Conservation (phyloP, 35 echinoderm and acorn worm species). For the Stichopus chloronotus region DNA sequence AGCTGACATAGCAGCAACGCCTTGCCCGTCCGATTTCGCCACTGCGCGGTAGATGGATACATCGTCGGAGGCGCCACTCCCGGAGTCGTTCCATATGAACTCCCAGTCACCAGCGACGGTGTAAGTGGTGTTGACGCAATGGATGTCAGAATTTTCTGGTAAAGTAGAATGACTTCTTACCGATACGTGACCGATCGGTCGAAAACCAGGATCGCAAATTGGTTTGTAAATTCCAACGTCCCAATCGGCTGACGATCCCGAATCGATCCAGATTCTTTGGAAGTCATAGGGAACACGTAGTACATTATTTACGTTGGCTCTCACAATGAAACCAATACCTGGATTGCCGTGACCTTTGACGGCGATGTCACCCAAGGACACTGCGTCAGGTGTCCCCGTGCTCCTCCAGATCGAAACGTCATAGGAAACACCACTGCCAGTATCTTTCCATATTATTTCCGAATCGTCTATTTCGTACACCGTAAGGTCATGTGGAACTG, state of each 20-base stretch:
- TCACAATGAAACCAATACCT: neutral
- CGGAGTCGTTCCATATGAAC: slow-evolving; percentile 6
- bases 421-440: neutral
- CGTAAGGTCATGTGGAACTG: neutral
- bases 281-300: slow-evolving; percentile 3
- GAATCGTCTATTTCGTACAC: slow-evolving; percentile 6
- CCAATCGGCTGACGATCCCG: neutral
- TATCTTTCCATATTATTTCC: neutral
- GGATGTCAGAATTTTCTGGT: neutral
- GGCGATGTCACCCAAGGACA: neutral
- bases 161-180: neutral
- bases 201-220: neutral
- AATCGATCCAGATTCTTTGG: neutral
- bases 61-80: neutral
- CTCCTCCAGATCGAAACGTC: neutral
- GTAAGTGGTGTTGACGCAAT: slow-evolving; percentile 2
- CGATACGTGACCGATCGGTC: neutral
- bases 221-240: slow-evolving; percentile 9
- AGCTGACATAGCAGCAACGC: neutral
- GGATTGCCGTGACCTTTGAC: neutral
- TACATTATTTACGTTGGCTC: neutral
- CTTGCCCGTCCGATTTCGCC: neutral
- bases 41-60: neutral
- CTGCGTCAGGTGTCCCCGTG: neutral
- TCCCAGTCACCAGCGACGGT: slow-evolving; percentile 3